These are phyloP conservation scores for Drosophila asahinai DNA, from an alignment of 1,140 invertebrate genomes.

Conservation along the genomic window DNA sequence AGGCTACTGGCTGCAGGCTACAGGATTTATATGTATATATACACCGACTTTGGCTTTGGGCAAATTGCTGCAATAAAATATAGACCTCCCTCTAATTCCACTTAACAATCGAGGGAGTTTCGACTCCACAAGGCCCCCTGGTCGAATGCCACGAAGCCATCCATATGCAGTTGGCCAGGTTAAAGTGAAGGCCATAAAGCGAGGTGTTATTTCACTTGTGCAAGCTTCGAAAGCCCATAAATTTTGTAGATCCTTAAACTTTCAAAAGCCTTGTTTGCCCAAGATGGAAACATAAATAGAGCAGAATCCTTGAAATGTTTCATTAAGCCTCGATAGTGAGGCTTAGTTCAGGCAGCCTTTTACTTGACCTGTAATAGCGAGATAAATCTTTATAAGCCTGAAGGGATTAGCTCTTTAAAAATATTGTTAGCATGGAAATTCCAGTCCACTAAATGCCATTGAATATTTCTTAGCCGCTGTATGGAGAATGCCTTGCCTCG, in stretches of 20 bases:
- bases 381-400: not conserved
- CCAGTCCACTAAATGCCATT: conserved; percentile 14
- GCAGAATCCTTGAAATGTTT: not conserved
- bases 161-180: conserved; percentile 18
- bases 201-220: conserved; percentile 7
- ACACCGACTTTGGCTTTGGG: conserved; percentile 30
- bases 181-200: not conserved
- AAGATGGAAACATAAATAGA: not conserved
- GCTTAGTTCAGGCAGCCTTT: not conserved
- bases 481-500: not conserved
- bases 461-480: not conserved
- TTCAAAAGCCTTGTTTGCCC: not conserved
- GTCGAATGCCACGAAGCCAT: conserved; percentile 12
- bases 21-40: conserved; percentile 12
- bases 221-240: conserved; percentile 6
- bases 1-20: conserved; percentile 1
- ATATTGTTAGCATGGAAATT: not conserved
- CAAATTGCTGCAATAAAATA: conserved; percentile 43
- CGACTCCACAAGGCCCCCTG: not conserved
- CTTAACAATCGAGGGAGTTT: conserved; percentile 37
- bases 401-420: not conserved
- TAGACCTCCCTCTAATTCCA: conserved; percentile 26
- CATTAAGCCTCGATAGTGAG: not conserved
- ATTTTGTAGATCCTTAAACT: conserved; percentile 1
- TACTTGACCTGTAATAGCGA: not conserved